These are phyloP conservation scores for Pipistrellus kuhlii DNA, from an alignment of 2,797 vertebrate species.

Conservation along the genomic window DNA sequence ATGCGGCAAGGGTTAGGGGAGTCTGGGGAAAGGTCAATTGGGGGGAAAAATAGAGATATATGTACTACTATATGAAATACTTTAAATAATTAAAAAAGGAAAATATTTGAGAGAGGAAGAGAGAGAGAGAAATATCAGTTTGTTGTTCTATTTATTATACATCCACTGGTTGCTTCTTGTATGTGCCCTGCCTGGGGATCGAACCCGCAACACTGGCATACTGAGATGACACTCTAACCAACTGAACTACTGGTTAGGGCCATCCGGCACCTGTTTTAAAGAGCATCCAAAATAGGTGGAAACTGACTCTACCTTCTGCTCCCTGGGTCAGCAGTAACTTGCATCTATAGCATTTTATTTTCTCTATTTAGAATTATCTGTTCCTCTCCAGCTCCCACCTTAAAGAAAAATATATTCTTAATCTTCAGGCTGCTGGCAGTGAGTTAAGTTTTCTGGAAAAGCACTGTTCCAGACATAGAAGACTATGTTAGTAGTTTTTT, in stretches of 20 bases:
- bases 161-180: not conserved
- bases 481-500: not conserved
- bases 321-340: not conserved
- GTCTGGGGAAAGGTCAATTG: too few relatives aligned
- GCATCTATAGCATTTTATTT: not conserved
- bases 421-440: not conserved
- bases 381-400: not conserved
- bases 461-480: constrained; percentile 31
- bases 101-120: too few relatives aligned
- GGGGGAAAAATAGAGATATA: too few relatives aligned
- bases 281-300: not conserved
- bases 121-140: not conserved
- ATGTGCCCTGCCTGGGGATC: not conserved
- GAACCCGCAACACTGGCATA: not conserved
- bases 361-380: not conserved
- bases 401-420: not conserved
- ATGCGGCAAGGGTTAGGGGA: too few relatives aligned
- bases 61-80: too few relatives aligned
- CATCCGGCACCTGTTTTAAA: not conserved
- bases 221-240: not conserved
- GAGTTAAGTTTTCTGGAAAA: constrained; percentile 16
- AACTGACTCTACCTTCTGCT: not conserved
- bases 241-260: not conserved
- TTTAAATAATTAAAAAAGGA: too few relatives aligned
- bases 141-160: not conserved